Conservation (phyloP, 2,113 vertebrate genomes). For the Egretta garzetta region DNA sequence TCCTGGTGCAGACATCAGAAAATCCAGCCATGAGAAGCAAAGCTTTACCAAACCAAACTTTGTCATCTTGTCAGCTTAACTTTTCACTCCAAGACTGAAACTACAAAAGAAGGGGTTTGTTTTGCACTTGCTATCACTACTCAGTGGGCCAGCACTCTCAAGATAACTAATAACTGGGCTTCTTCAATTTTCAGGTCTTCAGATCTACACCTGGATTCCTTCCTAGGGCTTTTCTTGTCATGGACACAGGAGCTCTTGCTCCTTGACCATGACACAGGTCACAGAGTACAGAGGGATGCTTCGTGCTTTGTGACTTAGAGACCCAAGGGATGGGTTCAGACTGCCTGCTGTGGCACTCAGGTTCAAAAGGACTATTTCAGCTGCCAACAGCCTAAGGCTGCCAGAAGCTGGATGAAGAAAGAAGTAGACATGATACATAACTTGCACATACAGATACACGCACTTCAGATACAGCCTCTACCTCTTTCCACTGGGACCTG, state of each 20-base stretch:
- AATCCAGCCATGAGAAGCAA: not conserved
- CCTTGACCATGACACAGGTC: not conserved
- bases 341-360: not conserved
- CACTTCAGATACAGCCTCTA: not conserved
- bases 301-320: not conserved
- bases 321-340: not conserved
- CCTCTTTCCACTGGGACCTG: not conserved
- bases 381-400: not conserved
- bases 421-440: not conserved
- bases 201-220: not conserved
- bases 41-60: not conserved
- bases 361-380: not conserved
- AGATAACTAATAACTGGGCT: not conserved
- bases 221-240: not conserved
- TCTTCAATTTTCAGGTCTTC: not conserved
- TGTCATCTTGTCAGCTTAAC: not conserved
- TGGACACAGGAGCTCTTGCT: not conserved
- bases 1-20: not conserved
- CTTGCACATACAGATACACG: not conserved
- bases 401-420: not conserved
- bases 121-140: not conserved
- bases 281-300: not conserved
- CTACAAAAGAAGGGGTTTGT: not conserved
- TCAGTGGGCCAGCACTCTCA: not conserved
- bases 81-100: not conserved